These are phyloP conservation scores for Acrobasis repandana DNA, from an alignment of 2,888 invertebrate genomes.

Conservation along the genomic window DNA sequence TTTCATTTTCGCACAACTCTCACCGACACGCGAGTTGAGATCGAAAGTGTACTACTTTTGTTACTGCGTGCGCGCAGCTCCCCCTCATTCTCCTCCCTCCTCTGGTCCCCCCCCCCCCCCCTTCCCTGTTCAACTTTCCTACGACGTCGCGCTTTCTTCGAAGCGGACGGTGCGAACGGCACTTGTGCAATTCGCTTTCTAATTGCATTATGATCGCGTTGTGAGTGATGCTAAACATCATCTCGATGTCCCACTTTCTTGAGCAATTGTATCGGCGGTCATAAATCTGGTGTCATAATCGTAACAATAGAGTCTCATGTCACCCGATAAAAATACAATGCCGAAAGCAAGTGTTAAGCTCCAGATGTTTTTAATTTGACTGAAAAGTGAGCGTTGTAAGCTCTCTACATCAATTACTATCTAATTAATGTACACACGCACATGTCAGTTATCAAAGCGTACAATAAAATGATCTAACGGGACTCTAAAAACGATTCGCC, in stretches of 20 bases:
- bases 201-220: slow-evolving; percentile 78
- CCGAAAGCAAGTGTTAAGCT: not conserved
- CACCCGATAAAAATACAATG: slow-evolving; percentile 2
- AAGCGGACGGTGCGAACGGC: slow-evolving; percentile 49
- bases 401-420: not conserved
- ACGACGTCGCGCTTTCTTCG: slow-evolving; percentile 77
- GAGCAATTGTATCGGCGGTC: slow-evolving; percentile 46
- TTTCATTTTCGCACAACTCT: slow-evolving; percentile 85
- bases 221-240: slow-evolving; percentile 64
- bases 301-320: slow-evolving; percentile 17
- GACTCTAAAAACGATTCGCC: no score
- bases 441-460: not conserved
- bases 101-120: no score
- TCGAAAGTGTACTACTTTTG: slow-evolving; percentile 81
- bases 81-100: slow-evolving; percentile 38
- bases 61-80: slow-evolving; percentile 73
- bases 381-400: not conserved
- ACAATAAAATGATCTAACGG: no score
- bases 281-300: slow-evolving; percentile 22
- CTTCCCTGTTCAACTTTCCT: slow-evolving; percentile 71
- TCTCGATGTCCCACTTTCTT: slow-evolving; percentile 67
- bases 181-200: slow-evolving; percentile 80
- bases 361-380: not conserved
- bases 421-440: not conserved
- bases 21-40: slow-evolving; percentile 72